These are phyloP conservation scores for Campoplex nolae DNA, from an alignment of 2,888 invertebrate species.

Conservation along the genomic window DNA sequence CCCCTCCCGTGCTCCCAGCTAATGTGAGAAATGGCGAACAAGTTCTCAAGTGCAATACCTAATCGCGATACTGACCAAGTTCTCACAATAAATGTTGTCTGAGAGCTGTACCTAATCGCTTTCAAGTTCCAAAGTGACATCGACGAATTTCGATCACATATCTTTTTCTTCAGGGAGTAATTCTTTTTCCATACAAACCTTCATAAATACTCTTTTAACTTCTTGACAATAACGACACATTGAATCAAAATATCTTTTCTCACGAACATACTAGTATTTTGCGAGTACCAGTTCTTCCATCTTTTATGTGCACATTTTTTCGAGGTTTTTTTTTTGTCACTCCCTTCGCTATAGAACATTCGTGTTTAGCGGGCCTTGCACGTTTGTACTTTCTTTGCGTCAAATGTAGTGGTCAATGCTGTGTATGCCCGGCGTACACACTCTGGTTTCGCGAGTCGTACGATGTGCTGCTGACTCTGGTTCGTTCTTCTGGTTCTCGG, in stretches of 20 bases:
- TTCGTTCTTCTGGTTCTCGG: constrained; percentile 39
- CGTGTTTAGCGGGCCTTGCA: constrained; percentile 25
- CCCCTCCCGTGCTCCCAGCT: background rate
- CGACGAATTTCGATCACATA: background rate
- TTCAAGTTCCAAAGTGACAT: constrained; percentile 29
- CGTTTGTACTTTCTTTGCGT: constrained; percentile 82
- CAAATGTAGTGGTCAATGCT: constrained; percentile 78
- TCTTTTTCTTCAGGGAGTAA: background rate
- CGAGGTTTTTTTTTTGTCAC: constrained; percentile 28
- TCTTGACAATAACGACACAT: background rate
- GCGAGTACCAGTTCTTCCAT: background rate
- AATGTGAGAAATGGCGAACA: background rate
- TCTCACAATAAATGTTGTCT: background rate
- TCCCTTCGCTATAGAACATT: constrained; percentile 16
- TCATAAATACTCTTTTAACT: background rate
- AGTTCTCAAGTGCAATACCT: background rate
- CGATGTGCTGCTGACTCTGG: constrained; percentile 38
- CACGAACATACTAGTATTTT: background rate
- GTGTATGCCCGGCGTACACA: constrained; percentile 41
- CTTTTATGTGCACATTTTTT: constrained; percentile 37
- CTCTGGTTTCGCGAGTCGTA: constrained; percentile 57
- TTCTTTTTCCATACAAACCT: background rate
- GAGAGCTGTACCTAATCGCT: background rate
- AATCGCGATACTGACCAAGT: background rate
- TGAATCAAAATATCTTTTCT: background rate